These are phyloP conservation scores for Nezara viridula DNA, from an alignment of 2,888 invertebrate species.

Conservation along the genomic window DNA sequence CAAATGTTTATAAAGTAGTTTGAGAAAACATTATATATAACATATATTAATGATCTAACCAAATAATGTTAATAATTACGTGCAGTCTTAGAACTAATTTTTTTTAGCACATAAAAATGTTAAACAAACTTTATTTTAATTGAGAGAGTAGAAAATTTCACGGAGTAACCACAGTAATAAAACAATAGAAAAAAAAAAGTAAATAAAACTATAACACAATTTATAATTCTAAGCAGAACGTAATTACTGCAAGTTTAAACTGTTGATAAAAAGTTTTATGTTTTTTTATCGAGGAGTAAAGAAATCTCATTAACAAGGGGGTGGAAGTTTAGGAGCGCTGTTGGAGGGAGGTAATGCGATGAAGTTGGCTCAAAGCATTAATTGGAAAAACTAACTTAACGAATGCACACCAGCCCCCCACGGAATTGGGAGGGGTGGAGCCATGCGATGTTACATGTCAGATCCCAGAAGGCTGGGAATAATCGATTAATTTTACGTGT, in stretches of 20 bases:
- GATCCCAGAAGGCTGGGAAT: neutral
- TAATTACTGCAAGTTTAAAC: constrained; percentile 43
- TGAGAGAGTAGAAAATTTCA: too few relatives aligned
- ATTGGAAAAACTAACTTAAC: constrained; percentile 48
- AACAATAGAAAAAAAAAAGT: neutral
- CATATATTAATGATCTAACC: too few relatives aligned
- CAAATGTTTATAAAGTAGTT: too few relatives aligned
- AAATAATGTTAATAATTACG: too few relatives aligned
- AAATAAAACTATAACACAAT: neutral
- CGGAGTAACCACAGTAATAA: too few relatives aligned
- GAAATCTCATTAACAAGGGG: constrained; percentile 46
- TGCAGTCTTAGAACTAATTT: too few relatives aligned
- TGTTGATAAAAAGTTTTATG: constrained; percentile 45
- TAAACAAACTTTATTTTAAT: too few relatives aligned
- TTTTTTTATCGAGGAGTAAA: constrained; percentile 23
- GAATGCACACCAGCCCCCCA: neutral
- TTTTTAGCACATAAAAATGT: too few relatives aligned
- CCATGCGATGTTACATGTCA: constrained; percentile 34
- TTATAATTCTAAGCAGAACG: constrained; percentile 2
- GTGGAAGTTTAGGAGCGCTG: neutral
- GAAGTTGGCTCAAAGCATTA: constrained; percentile 48
- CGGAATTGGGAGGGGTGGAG: neutral
- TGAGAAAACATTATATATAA: too few relatives aligned
- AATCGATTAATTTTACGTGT: constrained; percentile 31
- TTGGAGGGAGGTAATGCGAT: constrained; percentile 42